Evolutionary conservation across 2,888 invertebrate genomes (phyloP), one percentile per base, ranked within the genome.

Genomic region (Mimumesa dahlbomi): DNA sequence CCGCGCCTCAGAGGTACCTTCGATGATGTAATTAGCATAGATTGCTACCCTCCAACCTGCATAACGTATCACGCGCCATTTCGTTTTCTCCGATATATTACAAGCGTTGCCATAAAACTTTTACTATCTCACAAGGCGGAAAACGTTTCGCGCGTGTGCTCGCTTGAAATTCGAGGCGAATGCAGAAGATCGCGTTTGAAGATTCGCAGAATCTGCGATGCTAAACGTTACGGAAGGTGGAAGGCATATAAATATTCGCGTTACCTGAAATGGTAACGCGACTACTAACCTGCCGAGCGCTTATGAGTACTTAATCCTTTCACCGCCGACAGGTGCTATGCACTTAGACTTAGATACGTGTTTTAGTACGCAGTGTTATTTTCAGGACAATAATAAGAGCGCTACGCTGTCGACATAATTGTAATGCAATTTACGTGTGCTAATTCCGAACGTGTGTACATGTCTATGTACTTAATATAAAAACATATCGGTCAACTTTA

Each of bases 291-390:
- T 21, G 40, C 50, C 25, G n/a, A 18, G 45, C 13, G 18, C 13
- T 46, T 52, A 57, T 21, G 49, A 53, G 36, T 36, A 34, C 50
- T 61, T 75, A 64, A 80, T 82, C 84, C 84, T 85, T 85, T 85
- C 85, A 83, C 85, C 81, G 72, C n/a, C 61, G 73, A 77, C 85
- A 86, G 85, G 85, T 86, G 84, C 77, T 77, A 79, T 72, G 72
- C 73, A 70, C 72, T 64, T 78, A 81, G 56, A 50, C 62, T 56
- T 61, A 61, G 65, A 19, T 42, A 66, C 38, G 50, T 46, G 19
- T 36, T 25, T 25, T 43, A 43, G 52, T 52, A 45, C 29, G 31
- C 63, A 43, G 11, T 3, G 36, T 57, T 76, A 68, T 62, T 57
- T 31, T 56, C 46, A 52, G 36, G 43, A 62, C 52, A 68, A 67